Base-by-base conservation (phyloP, 2,797 vertebrate genomes). In the Poeciliopsis infans region DNA sequence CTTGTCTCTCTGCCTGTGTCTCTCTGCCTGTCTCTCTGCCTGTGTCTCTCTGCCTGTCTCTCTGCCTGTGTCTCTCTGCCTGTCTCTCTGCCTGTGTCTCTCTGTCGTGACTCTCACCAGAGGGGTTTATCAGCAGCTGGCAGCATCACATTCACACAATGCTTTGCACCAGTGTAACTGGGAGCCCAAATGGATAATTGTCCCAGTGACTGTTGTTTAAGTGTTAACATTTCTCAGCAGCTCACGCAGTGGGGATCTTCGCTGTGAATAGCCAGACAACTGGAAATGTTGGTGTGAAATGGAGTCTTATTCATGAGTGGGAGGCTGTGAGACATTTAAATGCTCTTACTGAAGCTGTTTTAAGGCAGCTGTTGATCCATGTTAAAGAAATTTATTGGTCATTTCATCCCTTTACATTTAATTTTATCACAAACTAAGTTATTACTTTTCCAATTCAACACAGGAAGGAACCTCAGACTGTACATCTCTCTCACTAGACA, bases 121-220 rank as follows among this genome's bases (percentile, higher is more conserved):
- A 90, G 89, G 88, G 93, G 92, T 93, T 94, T 91, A 95, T 94
- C 92, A 89, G 89, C 82, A 68, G 83, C 87, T 88, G 89, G 89
- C 93, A 93, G 92, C 83, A 87, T 88, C 89, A 72, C 86, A 78
- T 75, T 83, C 87, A 85, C 83, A 93, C 88, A 93, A 92, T 84
- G 73, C 85, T 81, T 70, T 81, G 84, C 85, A 55, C 70, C 88
- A 90, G 82, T 82, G 79, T 87, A 84, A 89, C 90, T 83, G 75
- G 76, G 85, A 84, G 86, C 79, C 87, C 72, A 36, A 81, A 88
- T 79, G 91, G 89, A 93, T 92, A 91, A 91, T 86, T 81, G 85
- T 83, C 82, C 83, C 92, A 91, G 78, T 92, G 90, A 88, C 88
- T 92, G 90, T 92, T 91, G 90, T 91, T 88, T 76, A 91, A 92